phyloP scores from a whole-genome alignment of 2,113 vertebrate species.

The Pyrgilauda ruficollis region DNA sequence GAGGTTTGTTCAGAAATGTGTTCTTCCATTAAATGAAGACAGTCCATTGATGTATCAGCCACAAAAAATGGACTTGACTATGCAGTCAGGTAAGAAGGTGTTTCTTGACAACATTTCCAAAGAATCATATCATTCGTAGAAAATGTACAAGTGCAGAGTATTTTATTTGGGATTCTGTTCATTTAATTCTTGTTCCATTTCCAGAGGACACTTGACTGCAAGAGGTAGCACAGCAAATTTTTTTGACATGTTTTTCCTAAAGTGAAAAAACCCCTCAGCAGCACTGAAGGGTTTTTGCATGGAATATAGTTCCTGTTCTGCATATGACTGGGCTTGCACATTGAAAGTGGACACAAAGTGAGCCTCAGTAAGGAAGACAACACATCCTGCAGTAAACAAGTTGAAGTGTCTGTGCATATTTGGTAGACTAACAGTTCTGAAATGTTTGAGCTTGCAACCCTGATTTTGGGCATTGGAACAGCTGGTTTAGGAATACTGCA shows the following conservation, averaged over 20 bases:
- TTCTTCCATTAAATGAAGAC: constrained; percentile 83
- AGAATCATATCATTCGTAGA: neutral
- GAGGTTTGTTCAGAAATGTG: constrained; percentile 83
- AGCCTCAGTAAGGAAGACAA: constrained; percentile 9
- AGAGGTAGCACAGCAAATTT: constrained; percentile 36
- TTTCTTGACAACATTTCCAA: constrained; percentile 45
- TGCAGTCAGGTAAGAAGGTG: constrained; percentile 82
- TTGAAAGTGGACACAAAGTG: neutral
- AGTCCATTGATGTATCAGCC: constrained; percentile 79
- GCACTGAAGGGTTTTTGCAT: constrained; percentile 1
- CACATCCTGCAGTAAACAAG: neutral
- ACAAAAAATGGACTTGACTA: constrained; percentile 82
- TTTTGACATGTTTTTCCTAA: constrained; percentile 31
- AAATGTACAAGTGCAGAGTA: neutral
- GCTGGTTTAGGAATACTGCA: neutral
- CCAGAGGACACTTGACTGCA: constrained; percentile 37
- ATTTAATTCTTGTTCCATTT: constrained; percentile 57
- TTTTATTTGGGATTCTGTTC: constrained; percentile 27
- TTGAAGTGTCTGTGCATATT: neutral
- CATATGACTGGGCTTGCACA: neutral
- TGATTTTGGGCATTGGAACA: neutral
- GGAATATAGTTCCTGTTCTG: neutral
- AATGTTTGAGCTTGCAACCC: constrained; percentile 13
- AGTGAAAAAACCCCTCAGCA: neutral
- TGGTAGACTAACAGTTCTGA: constrained; percentile 50